Conservation (phyloP, 1,140 invertebrate species). For the Lepidurus packardi region DNA sequence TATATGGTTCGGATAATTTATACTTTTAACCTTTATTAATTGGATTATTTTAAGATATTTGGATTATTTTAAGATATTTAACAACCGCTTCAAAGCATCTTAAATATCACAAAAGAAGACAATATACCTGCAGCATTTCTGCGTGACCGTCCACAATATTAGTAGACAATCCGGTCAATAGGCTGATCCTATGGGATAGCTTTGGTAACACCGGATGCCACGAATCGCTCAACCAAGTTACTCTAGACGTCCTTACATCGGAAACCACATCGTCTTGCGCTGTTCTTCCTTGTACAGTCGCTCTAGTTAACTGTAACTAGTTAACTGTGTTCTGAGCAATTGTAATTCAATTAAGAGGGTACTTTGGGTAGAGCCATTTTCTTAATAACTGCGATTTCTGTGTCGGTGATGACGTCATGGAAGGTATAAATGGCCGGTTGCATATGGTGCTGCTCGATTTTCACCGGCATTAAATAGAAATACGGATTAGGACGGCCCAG, state of each 20-base stretch:
- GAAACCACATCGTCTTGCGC: slow-evolving; percentile 46
- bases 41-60: too few relatives aligned
- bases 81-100: background rate
- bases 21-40: too few relatives aligned
- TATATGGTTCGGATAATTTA: too few relatives aligned
- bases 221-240: slow-evolving; percentile 49
- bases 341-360: slow-evolving; percentile 28
- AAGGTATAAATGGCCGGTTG: slow-evolving; percentile 50
- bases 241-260: slow-evolving; percentile 43
- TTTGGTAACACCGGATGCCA: slow-evolving; percentile 43
- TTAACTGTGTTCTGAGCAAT: background rate
- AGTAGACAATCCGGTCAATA: slow-evolving; percentile 43
- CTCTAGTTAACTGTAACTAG: slow-evolving; percentile 46
- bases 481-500: slow-evolving; percentile 41
- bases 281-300: slow-evolving; percentile 50
- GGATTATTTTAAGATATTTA: background rate
- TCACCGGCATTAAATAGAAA: slow-evolving; percentile 48
- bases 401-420: slow-evolving; percentile 50
- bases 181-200: slow-evolving; percentile 46
- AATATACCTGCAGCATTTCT: slow-evolving; percentile 43
- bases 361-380: slow-evolving; percentile 48
- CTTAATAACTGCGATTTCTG: slow-evolving; percentile 48
- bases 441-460: slow-evolving; percentile 49
- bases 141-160: slow-evolving; percentile 40
- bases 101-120: too few relatives aligned